phyloP scores from a whole-genome alignment of 2,888 invertebrate genomes.

The Celastrina argiolus region DNA sequence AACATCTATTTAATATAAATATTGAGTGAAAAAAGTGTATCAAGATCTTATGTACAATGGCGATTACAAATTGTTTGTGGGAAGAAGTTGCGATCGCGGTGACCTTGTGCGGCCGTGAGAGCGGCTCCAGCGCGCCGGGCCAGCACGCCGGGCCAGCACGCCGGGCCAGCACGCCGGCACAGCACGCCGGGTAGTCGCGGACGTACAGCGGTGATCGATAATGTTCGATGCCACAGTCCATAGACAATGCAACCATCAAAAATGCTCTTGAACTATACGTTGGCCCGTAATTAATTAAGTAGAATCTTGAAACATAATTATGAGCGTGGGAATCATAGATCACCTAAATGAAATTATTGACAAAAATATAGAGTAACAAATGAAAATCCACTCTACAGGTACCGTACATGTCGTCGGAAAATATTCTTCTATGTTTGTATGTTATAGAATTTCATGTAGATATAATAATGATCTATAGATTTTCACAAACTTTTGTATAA shows the following conservation, averaged over 20 bases:
- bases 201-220: background rate
- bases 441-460: too few species aligned
- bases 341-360: background rate
- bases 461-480: too few species aligned
- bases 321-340: background rate
- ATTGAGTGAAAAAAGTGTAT: constrained; percentile 1
- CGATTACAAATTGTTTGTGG: constrained; percentile 11
- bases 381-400: too few species aligned
- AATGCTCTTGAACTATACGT: background rate
- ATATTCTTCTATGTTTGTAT: too few species aligned
- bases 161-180: too few species aligned
- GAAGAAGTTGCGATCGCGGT: background rate
- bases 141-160: too few species aligned
- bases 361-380: too few species aligned
- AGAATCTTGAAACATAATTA: background rate
- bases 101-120: background rate
- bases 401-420: too few species aligned
- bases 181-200: background rate
- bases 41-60: constrained; percentile 7
- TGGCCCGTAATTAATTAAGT: background rate
- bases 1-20: background rate
- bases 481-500: too few species aligned
- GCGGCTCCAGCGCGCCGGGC: too few species aligned
- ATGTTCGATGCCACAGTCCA: constrained; percentile 6
- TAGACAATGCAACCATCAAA: background rate